Percentiles rank a stretch among this genome's conserved stretches.
Conservation (phyloP, 2,113 vertebrate genomes). For the Microtus pennsylvanicus region DNA sequence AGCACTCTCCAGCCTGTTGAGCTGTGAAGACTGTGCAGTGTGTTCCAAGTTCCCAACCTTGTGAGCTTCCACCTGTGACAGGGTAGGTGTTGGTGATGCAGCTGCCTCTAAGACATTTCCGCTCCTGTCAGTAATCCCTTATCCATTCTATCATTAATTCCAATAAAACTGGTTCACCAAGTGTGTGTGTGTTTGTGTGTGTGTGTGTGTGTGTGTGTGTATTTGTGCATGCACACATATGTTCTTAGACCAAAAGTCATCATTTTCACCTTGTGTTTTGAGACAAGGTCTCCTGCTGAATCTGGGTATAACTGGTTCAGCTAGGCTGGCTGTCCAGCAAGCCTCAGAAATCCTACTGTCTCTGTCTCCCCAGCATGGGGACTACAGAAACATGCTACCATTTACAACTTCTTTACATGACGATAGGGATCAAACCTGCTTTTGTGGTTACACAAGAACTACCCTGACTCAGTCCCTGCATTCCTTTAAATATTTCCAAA, state of each 20-base stretch:
- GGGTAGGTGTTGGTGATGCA: not conserved
- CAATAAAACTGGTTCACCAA: not conserved
- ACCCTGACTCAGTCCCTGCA: not conserved
- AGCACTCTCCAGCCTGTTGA: no score
- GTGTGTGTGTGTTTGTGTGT: not conserved
- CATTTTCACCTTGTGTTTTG: not conserved
- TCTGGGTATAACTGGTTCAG: not conserved
- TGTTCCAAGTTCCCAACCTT: not conserved
- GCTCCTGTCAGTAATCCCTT: not conserved
- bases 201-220: not conserved
- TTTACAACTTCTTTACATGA: not conserved
- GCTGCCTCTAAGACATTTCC: not conserved
- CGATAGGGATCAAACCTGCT: not conserved
- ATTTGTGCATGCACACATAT: not conserved
- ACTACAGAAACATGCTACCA: not conserved
- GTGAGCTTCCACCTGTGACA: not conserved
- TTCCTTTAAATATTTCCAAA: not conserved
- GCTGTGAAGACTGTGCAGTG: not conserved
- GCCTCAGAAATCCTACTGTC: not conserved
- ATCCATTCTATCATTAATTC: not conserved
- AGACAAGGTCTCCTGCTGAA: not conserved
- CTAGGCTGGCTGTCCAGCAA: not conserved
- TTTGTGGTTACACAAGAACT: not conserved
- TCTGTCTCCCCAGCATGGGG: not conserved
- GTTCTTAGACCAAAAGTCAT: not conserved